Base-by-base conservation (phyloP, 2,888 invertebrate species). In the Chironomus riparius region DNA sequence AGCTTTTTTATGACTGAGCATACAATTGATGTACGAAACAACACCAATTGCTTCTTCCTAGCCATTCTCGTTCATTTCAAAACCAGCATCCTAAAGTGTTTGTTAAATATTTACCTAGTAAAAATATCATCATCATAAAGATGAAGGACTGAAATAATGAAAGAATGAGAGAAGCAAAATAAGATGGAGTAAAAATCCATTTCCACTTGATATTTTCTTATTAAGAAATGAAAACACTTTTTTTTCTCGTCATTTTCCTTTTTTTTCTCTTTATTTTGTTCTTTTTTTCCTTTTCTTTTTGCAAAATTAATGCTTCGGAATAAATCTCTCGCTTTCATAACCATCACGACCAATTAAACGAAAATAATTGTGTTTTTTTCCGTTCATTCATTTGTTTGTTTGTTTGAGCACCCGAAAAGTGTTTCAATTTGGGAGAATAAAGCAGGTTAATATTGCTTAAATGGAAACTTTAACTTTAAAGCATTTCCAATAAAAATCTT, bases 21-120 rank as follows among this genome's bases (percentile, higher is more conserved):
- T 56, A 56, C 56, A 56, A 18, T 56, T 56, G 15, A 56, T 56
- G 56, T 56, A 56, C 15, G 18, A 56, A 50, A 56, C 15, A 56
- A 65, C 24, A 24, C 65, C 18, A 65, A 65, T 65, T 65, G 65
- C 24, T 65, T 65, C 21, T 24, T 12, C 22, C 18, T 13, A 56
- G 56, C 56, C 65, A 22, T 18, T 22, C 4, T 65, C 38, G 10
- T 10, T 38, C 38, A 38, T 38, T 38, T 38, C 38, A 12, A 10
- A 65, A 65, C 22, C 18, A 24, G 21, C n/a, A 56, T n/a, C 18
- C 28, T 47, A 47, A 68, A 74, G 68, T 74, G 74, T 74, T 74
- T 68, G 74, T 74, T 47, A 74, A 74, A 74, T 74, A 74, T 74
- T 74, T 74, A 62, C 22, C 6, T 70, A 22, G 68, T 68, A 65